Percentiles rank a stretch among this genome's conserved stretches.
Conservation (phyloP, 2,888 invertebrate species). For the Heliconius ethilla region DNA sequence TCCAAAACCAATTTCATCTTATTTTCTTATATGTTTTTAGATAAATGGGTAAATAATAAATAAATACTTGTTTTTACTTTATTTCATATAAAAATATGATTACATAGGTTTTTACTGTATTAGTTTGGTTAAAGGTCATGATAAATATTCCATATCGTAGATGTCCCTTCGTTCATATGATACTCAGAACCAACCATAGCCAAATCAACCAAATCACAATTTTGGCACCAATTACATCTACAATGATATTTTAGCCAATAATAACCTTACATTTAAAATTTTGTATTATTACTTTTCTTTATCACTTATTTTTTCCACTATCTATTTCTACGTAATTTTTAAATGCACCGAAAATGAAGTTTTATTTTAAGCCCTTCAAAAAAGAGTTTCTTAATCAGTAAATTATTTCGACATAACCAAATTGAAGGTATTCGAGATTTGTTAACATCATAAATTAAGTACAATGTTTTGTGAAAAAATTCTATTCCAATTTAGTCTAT, state of each 20-base stretch:
- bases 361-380: constrained; percentile 7
- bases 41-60: constrained; percentile 19
- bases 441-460: constrained; percentile 5
- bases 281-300: constrained; percentile 30
- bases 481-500: neutral
- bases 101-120: constrained; percentile 45
- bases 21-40: neutral
- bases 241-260: constrained; percentile 35
- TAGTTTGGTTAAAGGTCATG: constrained; percentile 37
- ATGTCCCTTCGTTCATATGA: constrained; percentile 32
- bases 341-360: constrained; percentile 50
- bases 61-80: constrained; percentile 36
- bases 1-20: neutral
- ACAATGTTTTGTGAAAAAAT: neutral
- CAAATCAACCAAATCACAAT: constrained; percentile 48
- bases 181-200: constrained; percentile 28
- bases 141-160: constrained; percentile 40
- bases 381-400: neutral
- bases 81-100: constrained; percentile 51
- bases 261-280: constrained; percentile 30
- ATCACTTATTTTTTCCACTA: constrained; percentile 26
- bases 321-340: constrained; percentile 41
- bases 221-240: constrained; percentile 73
- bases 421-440: constrained; percentile 11
- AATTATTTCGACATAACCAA: neutral